Percentiles rank a stretch among this genome's conserved stretches.
phyloP scores from a whole-genome alignment of 1,140 invertebrate species.

The Bombus waltoni region DNA sequence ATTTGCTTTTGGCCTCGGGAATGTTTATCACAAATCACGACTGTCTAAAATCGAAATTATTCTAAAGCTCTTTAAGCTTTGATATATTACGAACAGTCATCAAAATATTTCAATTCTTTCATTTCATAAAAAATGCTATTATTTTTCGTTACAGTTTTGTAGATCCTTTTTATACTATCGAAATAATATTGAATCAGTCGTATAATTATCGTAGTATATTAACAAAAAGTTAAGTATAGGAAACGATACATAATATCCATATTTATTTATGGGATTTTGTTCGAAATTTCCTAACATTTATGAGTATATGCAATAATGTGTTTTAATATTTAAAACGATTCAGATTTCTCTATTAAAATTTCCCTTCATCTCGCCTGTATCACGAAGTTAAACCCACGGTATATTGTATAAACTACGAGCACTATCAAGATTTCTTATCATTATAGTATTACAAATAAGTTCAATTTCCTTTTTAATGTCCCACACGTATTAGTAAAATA shows the following conservation, averaged over 20 bases:
- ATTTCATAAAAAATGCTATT: neutral
- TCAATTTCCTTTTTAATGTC: neutral
- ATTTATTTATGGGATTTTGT: neutral
- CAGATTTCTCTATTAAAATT: neutral
- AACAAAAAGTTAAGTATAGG: no score
- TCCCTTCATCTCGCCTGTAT: neutral
- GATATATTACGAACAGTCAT: neutral
- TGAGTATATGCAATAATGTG: no score
- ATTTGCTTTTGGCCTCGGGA: neutral
- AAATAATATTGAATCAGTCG: no score
- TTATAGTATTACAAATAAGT: neutral
- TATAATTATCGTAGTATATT: neutral
- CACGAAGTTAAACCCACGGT: neutral
- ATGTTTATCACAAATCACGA: neutral
- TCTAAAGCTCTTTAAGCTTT: neutral
- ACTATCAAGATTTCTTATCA: neutral
- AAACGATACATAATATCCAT: neutral
- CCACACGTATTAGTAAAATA: no score
- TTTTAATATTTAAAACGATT: neutral
- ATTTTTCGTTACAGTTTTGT: neutral
- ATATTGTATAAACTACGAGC: neutral
- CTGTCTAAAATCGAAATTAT: neutral
- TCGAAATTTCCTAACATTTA: neutral
- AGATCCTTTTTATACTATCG: no score
- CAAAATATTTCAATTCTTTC: neutral